phyloP scores from a whole-genome alignment of 2,888 invertebrate species.

The Antheraea yamamai region DNA sequence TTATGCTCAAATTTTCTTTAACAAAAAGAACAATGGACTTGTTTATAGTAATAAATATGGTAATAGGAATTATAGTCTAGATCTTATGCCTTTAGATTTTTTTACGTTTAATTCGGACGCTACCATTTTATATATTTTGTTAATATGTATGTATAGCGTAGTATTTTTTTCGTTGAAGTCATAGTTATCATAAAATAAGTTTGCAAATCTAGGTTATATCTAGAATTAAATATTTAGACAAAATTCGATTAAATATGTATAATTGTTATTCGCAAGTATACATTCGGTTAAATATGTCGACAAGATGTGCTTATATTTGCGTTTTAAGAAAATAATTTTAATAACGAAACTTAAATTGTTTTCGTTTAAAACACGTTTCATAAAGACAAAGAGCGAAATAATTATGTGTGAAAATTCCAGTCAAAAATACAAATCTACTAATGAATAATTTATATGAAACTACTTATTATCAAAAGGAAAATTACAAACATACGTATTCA shows the following conservation, averaged over 20 bases:
- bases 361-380: not conserved
- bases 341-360: not conserved
- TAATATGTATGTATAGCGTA: no score
- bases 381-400: not conserved
- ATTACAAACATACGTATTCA: not conserved
- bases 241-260: not conserved
- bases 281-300: not conserved
- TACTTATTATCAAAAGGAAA: not conserved
- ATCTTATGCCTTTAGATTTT: not conserved
- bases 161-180: no score
- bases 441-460: not conserved
- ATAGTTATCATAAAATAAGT: not conserved
- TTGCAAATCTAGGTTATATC: not conserved
- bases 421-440: not conserved
- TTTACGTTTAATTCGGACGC: not conserved
- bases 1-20: constrained; percentile 1
- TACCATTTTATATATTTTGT: not conserved
- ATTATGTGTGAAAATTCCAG: not conserved
- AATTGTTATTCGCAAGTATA: not conserved
- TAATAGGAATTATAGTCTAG: not conserved
- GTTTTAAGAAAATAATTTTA: no score
- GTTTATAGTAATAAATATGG: constrained; percentile 9
- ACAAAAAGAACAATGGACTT: not conserved
- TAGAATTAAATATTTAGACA: not conserved
- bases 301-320: not conserved